Evolutionary conservation across 2,888 invertebrate species (phyloP), one percentile per base, ranked within the genome.

Genomic region (Antheraea assamensis): DNA sequence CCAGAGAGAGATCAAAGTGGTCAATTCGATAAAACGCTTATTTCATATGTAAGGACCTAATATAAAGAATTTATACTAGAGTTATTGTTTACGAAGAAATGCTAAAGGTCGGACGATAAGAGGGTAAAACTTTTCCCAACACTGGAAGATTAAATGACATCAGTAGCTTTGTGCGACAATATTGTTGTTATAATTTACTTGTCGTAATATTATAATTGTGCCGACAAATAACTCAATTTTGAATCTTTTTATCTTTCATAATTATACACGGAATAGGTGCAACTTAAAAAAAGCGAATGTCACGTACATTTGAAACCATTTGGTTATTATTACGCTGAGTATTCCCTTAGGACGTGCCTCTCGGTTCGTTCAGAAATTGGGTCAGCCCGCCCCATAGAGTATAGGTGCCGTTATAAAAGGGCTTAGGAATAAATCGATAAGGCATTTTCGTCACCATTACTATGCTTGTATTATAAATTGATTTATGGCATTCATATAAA

Each of bases 261-360:
- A 61, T 27, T 15, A 61, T 61, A 27, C 27, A 64, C 5, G 27
- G 13, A 64, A 64, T 8, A 64, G 31, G 35, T n/a, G 68, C 35
- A 21, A 21, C 35, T 21, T 21, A 68, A 31, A 68, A n/a, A 68
- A 58, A 74, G 58, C 72, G 71, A 78, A 76, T 76, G 77, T 80
- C 80, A 81, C 79, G 83, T 83, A 81, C 78, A 81, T 83, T 82
- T 78, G 77, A 77, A 79, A 81, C 83, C 82, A 85, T 87, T 85
- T 82, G 84, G 84, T 85, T 86, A 87, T 85, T 87, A 86, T 85
- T 83, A 83, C 85, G 80, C 78, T 76, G 77, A 82, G 85, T 83
- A 82, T 78, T 82, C 84, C 83, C 84, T 77, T 79, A 88, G 87
- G 90, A 91, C 91, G 92, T 92, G 92, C 89, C 86, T 88, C 80